Evolutionary conservation across 1,140 invertebrate genomes (phyloP), one percentile per base, ranked within the genome.

Genomic region (Cotesia typhae): DNA sequence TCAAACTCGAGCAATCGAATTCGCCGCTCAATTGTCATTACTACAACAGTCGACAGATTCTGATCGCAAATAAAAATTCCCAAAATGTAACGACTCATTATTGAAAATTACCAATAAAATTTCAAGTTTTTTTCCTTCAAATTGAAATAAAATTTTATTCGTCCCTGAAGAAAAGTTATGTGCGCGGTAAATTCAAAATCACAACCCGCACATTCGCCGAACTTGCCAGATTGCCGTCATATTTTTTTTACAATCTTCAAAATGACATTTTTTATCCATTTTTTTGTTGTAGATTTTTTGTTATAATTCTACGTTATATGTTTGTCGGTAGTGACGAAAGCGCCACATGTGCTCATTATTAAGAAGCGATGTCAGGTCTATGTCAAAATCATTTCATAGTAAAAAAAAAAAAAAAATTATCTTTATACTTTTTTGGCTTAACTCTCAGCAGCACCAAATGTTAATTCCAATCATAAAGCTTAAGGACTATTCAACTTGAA

Each of bases 341-440:
- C 28, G 17, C 14, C 72, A 75, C 75, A 78, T 75, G 72, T 77
- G 79, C 72, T 78, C 67, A 73, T 81, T 79, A 76, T 81, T 80
- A 80, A 65, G 71, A 80, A 65, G 71, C 75, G 60, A 64, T 78
- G 77, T 76, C 72, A 74, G 35, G 20, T 14, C 72, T 47, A 55
- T 52, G 35, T 61, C 67, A 68, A 76, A 80, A 77, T 79, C 77
- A 71, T 80, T 80, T 77, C 79, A 79, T 80, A 79, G 74, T 75
- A 76, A 78, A 80, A 79, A 79, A 73, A 72, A 76, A 72, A 74
- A 77, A 72, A 70, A 74, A 52, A 71, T 73, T 20, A 55, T 70
- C n/a, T 72, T 3, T 52, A 64, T 68, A 60, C 57, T 64, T 61
- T 59, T 68, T 47, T 47, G 17, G 28, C 47, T 47, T 28, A 63